Evolutionary conservation across 2,888 invertebrate genomes (phyloP).

Genomic region (Cryptocheilus praepositus): DNA sequence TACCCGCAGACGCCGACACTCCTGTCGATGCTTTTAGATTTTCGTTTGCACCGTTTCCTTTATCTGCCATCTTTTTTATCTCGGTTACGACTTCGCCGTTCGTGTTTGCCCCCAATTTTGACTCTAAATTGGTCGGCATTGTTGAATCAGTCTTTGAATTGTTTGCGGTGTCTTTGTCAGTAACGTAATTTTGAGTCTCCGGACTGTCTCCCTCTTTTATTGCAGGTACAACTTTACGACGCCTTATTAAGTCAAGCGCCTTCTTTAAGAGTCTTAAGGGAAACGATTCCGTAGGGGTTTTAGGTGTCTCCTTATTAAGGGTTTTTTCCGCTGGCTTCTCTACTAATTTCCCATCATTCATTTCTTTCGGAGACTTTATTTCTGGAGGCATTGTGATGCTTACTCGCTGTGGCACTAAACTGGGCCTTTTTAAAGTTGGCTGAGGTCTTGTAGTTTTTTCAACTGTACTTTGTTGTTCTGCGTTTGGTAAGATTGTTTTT

Average conservation of each 20-base stretch:
- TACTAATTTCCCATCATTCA: not conserved
- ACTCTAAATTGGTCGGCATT: not conserved
- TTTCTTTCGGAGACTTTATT: too few relatives aligned
- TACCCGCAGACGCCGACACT: too few relatives aligned
- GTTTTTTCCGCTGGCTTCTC: not conserved
- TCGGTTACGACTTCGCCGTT: not conserved
- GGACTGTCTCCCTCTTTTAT: not conserved
- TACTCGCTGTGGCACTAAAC: too few relatives aligned
- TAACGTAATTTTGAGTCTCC: not conserved
- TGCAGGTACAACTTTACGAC: slow-evolving; percentile 1
- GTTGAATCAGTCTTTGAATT: too few relatives aligned
- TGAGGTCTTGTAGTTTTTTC: too few relatives aligned
- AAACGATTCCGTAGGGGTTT: slow-evolving; percentile 31
- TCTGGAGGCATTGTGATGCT: too few relatives aligned
- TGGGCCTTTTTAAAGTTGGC: too few relatives aligned
- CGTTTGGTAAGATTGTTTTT: not conserved
- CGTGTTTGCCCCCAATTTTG: not conserved
- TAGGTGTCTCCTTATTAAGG: not conserved
- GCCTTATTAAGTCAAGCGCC: slow-evolving; percentile 28
- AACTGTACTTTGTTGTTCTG: slow-evolving; percentile 9
- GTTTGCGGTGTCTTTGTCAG: not conserved
- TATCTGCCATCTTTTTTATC: not conserved
- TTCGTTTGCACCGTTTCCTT: not conserved
- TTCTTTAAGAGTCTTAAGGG: slow-evolving; percentile 39
- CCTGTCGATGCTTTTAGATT: not conserved